phyloP scores from a whole-genome alignment of 2,797 vertebrate genomes.

The Lycodopsis pacificus region DNA sequence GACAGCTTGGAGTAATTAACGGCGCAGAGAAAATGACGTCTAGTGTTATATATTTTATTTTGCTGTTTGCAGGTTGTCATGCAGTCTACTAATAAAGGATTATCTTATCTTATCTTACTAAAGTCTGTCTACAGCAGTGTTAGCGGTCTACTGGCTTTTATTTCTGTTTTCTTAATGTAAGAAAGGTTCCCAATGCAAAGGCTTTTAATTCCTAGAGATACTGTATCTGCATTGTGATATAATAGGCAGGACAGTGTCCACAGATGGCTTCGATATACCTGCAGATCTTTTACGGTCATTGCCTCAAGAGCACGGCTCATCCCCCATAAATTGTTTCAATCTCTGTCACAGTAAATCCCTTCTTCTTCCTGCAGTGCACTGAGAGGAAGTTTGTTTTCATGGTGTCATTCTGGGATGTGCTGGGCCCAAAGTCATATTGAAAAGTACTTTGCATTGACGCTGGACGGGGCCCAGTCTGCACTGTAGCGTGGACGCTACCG shows the following conservation, averaged over 20 bases:
- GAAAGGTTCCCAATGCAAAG: not conserved
- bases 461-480: slow-evolving; percentile 15
- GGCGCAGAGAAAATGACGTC: too few species aligned
- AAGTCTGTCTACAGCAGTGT: too few species aligned
- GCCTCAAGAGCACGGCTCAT: slow-evolving; percentile 42
- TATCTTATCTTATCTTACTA: too few species aligned
- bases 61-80: too few species aligned
- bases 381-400: slow-evolving; percentile 28
- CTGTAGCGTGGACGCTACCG: slow-evolving; percentile 22
- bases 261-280: slow-evolving; percentile 62
- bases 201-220: not conserved
- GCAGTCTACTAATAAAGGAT: too few species aligned
- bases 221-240: not conserved
- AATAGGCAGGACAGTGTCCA: not conserved
- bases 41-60: too few species aligned
- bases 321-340: slow-evolving; percentile 49
- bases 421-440: slow-evolving; percentile 29
- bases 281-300: slow-evolving; percentile 30
- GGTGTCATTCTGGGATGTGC: slow-evolving; percentile 22
- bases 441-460: slow-evolving; percentile 41
- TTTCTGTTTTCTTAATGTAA: not conserved
- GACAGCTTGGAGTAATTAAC: too few species aligned
- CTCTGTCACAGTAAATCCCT: slow-evolving; percentile 39
- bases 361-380: slow-evolving; percentile 17
- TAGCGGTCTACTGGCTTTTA: not conserved